Percentiles rank a stretch among this genome's conserved stretches.
phyloP scores from a whole-genome alignment of 1,140 invertebrate genomes.

The Campoletis sonorensis region DNA sequence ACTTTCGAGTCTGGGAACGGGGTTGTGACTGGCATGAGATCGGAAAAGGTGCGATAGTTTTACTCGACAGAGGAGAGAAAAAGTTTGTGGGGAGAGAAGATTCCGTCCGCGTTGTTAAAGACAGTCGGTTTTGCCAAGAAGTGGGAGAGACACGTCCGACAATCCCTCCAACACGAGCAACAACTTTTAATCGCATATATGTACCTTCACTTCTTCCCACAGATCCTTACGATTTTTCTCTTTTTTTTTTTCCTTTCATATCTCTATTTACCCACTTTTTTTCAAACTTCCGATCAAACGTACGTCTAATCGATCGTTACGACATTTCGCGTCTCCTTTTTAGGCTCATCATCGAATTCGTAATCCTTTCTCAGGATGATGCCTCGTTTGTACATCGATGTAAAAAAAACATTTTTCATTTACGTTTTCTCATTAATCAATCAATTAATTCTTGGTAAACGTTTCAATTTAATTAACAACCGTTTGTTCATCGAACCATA shows the following conservation, averaged over 20 bases:
- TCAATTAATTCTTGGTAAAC: no score
- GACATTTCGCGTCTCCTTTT: neutral
- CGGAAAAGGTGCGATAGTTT: slow-evolving; percentile 68
- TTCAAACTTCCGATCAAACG: neutral
- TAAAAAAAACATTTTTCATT: no score
- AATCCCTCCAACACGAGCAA: slow-evolving; percentile 20
- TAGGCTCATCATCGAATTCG: no score
- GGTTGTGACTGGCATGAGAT: slow-evolving; percentile 65
- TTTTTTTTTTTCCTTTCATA: slow-evolving; percentile 11
- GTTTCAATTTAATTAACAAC: no score
- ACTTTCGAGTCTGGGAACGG: slow-evolving; percentile 54
- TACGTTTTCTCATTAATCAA: no score
- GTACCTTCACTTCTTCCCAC: slow-evolving; percentile 35
- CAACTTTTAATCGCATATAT: slow-evolving; percentile 32
- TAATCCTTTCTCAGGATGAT: no score
- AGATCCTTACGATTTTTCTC: slow-evolving; percentile 13
- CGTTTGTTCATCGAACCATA: no score
- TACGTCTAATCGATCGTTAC: slow-evolving; percentile 5
- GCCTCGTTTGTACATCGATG: no score
- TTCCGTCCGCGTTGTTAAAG: neutral
- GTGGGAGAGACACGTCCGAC: slow-evolving; percentile 42
- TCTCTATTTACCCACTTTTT: neutral
- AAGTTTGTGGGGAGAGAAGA: slow-evolving; percentile 36
- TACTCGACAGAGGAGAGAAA: slow-evolving; percentile 55
- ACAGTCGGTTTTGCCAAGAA: neutral